Evolutionary conservation across 2,888 invertebrate species (phyloP), one percentile per base, ranked within the genome.

Genomic region (Phymatocera aterrima): DNA sequence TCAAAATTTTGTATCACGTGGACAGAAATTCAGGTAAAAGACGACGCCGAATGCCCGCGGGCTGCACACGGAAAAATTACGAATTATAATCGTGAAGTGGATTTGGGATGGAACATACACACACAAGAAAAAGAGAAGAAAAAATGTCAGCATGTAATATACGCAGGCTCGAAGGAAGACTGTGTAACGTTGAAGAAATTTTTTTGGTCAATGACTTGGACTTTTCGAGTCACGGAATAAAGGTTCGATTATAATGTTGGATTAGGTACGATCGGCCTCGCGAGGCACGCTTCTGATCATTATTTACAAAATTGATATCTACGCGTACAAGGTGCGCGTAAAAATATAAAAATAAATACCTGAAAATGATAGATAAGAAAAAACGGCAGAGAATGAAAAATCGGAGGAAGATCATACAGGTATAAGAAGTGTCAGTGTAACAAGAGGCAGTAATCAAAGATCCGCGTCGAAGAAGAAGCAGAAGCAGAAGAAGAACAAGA

Each of bases 381-480:
- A 21, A 24, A n/a, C 21, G 5, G 43, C 10, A 12, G 34, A 46
- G 12, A 12, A 40, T 31, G 18, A 1, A 64, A 37, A 21, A n/a
- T n/a, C n/a, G n/a, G n/a, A 31, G 12, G 31, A 31, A 60, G 31
- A 65, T 12, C 40, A 10, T 18, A 65, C 5, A 6, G 2, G 43
- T n/a, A n/a, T n/a, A 43, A n/a, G 4, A 37, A 24, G 65, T 24
- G 65, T 61, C 61, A 37, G 37, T 57, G 37, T 31, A 68, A 68
- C 68, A 68, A 68, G 68, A 68, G 68, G 46, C 68, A 28, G 24
- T 24, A 68, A 68, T 68, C 46, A 68, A 68, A 68, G 5, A 68
- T 37, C n/a, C 18, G 64, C 18, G 21, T 24, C 18, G 21, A 24
- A n/a, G n/a, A n/a, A n/a, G n/a, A n/a, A n/a, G n/a, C n/a, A n/a